A percentile compares a stretch with the other conserved stretches of the same genome.
Evolutionary conservation across 2,113 vertebrate species (phyloP).

Genomic region (Chaenocephalus aceratus): DNA sequence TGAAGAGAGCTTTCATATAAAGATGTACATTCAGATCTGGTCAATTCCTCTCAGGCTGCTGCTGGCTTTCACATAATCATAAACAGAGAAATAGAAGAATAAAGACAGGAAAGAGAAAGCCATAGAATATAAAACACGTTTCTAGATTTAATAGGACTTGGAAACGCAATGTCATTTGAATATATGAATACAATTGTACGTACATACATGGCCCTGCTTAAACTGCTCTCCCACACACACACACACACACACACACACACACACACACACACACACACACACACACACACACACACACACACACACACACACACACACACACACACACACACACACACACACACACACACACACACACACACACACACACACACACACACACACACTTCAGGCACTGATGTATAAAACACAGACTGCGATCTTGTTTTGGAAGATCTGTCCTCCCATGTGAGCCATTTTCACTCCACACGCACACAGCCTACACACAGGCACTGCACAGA

Average conservation of each 20-base stretch:
- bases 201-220: neutral
- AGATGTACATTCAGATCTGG: slow-evolving; percentile 52
- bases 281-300: slow-evolving; percentile 33
- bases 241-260: slow-evolving; percentile 20
- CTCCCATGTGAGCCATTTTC: slow-evolving; percentile 43
- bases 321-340: slow-evolving; percentile 25
- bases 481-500: slow-evolving; percentile 30
- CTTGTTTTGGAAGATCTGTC: slow-evolving; percentile 44
- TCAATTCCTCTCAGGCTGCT: slow-evolving; percentile 32
- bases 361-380: slow-evolving; percentile 30
- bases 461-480: neutral
- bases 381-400: slow-evolving; percentile 58
- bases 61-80: slow-evolving; percentile 18
- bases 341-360: slow-evolving; percentile 35
- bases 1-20: slow-evolving; percentile 35
- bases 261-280: slow-evolving; percentile 30
- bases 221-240: slow-evolving; percentile 17
- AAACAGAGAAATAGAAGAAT: slow-evolving; percentile 2
- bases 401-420: slow-evolving; percentile 66
- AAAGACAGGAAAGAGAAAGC: neutral
- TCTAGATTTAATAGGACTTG: slow-evolving; percentile 19
- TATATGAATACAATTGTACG: neutral
- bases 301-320: slow-evolving; percentile 30
- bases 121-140: slow-evolving; percentile 18
- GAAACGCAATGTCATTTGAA: neutral